Percentiles rank a stretch among this genome's conserved stretches.
Conservation (phyloP, 2,888 invertebrate species). For the Pachycephus smyrnensis region DNA sequence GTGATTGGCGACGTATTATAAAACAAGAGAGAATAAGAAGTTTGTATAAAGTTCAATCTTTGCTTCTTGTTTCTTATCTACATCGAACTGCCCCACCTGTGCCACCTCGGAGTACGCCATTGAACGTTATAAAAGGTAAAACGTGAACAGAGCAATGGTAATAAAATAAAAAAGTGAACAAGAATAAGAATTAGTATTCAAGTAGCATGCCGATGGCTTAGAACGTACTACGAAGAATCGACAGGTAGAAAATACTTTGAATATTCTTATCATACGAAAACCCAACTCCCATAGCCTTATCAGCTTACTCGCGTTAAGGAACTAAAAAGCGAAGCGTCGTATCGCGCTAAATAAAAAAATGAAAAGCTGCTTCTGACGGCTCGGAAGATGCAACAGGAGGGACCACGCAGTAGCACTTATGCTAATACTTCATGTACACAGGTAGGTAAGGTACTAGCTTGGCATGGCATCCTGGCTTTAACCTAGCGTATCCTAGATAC, state of each 20-base stretch:
- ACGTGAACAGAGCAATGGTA: background rate
- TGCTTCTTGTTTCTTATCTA: background rate
- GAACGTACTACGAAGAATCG: background rate
- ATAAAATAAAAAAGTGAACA: no score
- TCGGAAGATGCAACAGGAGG: background rate
- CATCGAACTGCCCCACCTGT: constrained; percentile 19
- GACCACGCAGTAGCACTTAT: background rate
- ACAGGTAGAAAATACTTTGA: background rate
- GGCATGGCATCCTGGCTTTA: constrained; percentile 56
- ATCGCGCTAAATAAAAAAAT: background rate
- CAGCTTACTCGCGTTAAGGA: background rate
- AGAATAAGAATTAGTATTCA: no score
- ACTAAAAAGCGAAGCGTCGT: background rate
- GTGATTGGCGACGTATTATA: background rate
- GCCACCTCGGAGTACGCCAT: constrained; percentile 19
- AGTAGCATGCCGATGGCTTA: background rate
- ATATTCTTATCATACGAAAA: background rate
- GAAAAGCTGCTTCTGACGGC: background rate
- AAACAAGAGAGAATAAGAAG: background rate
- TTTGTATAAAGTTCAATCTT: background rate
- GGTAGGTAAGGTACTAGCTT: constrained; percentile 39
- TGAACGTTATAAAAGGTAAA: background rate
- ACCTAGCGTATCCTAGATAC: constrained; percentile 7
- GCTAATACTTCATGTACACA: background rate
- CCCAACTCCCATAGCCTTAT: background rate